Base-by-base conservation (phyloP, 2,113 vertebrate species). In the Hepsetus odoe region DNA sequence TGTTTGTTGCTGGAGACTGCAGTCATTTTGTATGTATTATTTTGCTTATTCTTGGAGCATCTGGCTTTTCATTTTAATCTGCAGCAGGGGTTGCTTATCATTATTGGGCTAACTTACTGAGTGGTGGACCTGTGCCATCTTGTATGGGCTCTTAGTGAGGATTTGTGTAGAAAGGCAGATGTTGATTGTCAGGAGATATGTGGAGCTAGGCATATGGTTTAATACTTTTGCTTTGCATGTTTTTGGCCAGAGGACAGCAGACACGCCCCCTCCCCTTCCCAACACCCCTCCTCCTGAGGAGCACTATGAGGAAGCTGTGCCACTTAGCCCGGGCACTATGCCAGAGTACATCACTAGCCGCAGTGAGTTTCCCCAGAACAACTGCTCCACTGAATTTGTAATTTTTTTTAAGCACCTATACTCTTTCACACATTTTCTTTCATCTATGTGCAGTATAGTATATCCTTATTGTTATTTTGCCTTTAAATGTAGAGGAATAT, bases 231-330 rank as follows among this genome's bases (percentile, higher is more conserved):
- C 72, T 67, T 61, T 10, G 42, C 33, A 42, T n/a, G 38, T 72
- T 72, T 68, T 80, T 72, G 56, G 64, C 49, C 76, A 98, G 96
- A 92, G 89, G 53, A 85, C 89, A 0, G 87, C 83, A 1, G 94
- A 95, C 77, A 92, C 92, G 2, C 95, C 97, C 74, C 97, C 98
- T 5, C 97, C 97, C 0, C 85, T 98, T 62, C 98, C 98, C 77
- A 93, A 91, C 82, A 96, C 95, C 1, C 94, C 96, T 3, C 95
- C 96, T 0, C 97, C 98, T 0, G 97, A 99, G 87, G 97, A 97
- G 87, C 96, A 98, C 89, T 99, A 99, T 9, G 98, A 99, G 86
- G 98, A 99, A 82, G 98, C 98, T 0, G 94, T 97, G 80, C 97
- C 98, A 11, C 91, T 98, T 30, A 93, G 95, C 12, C 95, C 97